Evolutionary conservation across 2,113 vertebrate species (phyloP).

Genomic region (Pachyramphus minor): DNA sequence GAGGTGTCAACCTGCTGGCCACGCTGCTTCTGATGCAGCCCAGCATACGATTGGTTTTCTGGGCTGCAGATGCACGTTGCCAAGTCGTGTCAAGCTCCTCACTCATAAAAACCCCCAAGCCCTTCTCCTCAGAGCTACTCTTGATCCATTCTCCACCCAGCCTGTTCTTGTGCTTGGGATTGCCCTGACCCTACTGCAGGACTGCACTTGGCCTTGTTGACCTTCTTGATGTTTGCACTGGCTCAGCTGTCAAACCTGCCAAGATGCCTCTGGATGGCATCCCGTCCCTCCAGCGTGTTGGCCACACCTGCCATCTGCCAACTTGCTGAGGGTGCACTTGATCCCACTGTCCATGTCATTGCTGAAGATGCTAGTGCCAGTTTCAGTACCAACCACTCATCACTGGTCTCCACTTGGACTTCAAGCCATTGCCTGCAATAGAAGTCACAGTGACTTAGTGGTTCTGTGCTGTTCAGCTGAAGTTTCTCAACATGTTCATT

Average conservation of each 20-base stretch:
- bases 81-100: neutral
- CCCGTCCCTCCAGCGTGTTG: neutral
- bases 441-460: neutral
- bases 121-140: neutral
- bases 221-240: neutral
- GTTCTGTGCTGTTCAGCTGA: neutral
- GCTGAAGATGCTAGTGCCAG: neutral
- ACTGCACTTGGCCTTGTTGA: neutral
- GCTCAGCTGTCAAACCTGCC: neutral
- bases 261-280: neutral
- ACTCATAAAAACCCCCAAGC: neutral
- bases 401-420: neutral
- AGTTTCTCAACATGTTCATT: neutral
- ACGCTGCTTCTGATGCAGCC: neutral
- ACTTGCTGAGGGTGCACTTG: neutral
- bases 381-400: accelerated
- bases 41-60: neutral
- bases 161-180: neutral
- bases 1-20: neutral
- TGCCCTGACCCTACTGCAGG: neutral
- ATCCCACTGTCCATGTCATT: accelerated
- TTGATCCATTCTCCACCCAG: neutral
- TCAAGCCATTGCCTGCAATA: no score
- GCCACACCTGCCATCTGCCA: neutral
- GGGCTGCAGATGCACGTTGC: neutral